Base-by-base conservation (phyloP, 1,140 invertebrate genomes). In the Triops cancriformis region DNA sequence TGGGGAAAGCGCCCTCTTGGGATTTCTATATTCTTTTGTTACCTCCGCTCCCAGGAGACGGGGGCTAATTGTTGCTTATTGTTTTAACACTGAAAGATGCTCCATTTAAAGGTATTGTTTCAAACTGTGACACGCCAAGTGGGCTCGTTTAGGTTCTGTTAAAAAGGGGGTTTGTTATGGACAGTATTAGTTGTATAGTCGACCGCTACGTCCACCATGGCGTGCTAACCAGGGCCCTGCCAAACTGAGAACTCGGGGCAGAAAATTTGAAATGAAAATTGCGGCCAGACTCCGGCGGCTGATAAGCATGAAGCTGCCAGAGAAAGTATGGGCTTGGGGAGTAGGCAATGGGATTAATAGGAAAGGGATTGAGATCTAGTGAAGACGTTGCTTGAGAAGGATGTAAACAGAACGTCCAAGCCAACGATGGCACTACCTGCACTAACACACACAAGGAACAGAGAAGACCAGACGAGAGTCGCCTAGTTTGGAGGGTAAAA, bases 241-340 rank as follows among this genome's bases (percentile, higher is more conserved):
- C 51, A 64, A 64, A 64, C 51, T 23, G 51, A 64, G 51, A 64
- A 64, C 51, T 18, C 10, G 14, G 51, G 51, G 51, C 51, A 64
- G 51, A 64, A 64, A 64, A 64, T 64, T 64, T 64, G 51, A 64
- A 64, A 64, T 64, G 51, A 23, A 64, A 64, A 64, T 64, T 64
- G 51, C 6, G 23, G 51, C 51, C 14, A 64, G 51, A 64, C 51
- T n/a, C 18, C 14, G 14, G 23, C 1, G 51, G 51, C 10, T 6
- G 51, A n/a, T 11, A 64, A 10, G 4, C 14, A 18, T 64, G n/a
- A 64, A 64, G 51, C 5, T 64, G 51, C 18, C 51, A n/a, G 7
- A 18, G 51, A 64, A 64, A 23, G 18, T 64, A 64, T 23, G 2
- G 18, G 23, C 23, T 64, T 64, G 14, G 31, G 31, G 31, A 37